phyloP scores from a whole-genome alignment of 2,888 invertebrate species.

The Suillia variegata region DNA sequence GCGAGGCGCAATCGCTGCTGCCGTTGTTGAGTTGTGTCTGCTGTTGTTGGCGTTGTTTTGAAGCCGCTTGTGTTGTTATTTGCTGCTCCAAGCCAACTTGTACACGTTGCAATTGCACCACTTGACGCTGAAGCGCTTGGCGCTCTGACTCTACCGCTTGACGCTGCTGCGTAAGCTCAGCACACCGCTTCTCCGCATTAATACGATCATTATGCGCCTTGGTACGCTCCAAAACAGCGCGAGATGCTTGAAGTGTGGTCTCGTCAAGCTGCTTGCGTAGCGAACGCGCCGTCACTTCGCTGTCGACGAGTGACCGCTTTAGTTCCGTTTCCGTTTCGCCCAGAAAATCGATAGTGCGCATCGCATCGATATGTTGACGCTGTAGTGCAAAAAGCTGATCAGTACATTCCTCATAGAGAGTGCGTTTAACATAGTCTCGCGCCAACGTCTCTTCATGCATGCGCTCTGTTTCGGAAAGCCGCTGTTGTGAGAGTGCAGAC shows the following conservation, averaged over 20 bases:
- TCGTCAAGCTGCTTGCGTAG: conserved; percentile 74
- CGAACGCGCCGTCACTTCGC: conserved; percentile 64
- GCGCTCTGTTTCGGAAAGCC: conserved; percentile 42
- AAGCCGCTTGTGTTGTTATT: not conserved
- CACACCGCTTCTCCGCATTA: conserved; percentile 64
- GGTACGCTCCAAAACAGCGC: conserved; percentile 75
- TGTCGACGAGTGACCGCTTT: conserved; percentile 53
- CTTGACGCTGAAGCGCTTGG: conserved; percentile 41
- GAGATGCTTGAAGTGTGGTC: conserved; percentile 75
- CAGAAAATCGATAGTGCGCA: conserved; percentile 56
- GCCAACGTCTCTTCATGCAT: conserved; percentile 63
- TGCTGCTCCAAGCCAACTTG: conserved; percentile 43
- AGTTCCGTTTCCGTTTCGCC: conserved; percentile 61
- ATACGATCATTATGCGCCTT: conserved; percentile 74
- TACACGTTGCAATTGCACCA: conserved; percentile 38
- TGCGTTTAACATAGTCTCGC: conserved; percentile 65
- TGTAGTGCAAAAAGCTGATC: conserved; percentile 62
- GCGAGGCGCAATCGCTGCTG: conserved; percentile 50
- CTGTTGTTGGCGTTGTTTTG: not conserved
- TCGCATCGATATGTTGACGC: conserved; percentile 60
- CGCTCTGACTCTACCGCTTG: conserved; percentile 44
- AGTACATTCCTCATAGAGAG: conserved; percentile 64
- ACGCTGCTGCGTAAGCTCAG: conserved; percentile 44
- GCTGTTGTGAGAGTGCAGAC: conserved; percentile 35
- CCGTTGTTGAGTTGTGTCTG: conserved; percentile 17